phyloP scores from a whole-genome alignment of 2,113 vertebrate genomes.

The Tragelaphus imberbis region DNA sequence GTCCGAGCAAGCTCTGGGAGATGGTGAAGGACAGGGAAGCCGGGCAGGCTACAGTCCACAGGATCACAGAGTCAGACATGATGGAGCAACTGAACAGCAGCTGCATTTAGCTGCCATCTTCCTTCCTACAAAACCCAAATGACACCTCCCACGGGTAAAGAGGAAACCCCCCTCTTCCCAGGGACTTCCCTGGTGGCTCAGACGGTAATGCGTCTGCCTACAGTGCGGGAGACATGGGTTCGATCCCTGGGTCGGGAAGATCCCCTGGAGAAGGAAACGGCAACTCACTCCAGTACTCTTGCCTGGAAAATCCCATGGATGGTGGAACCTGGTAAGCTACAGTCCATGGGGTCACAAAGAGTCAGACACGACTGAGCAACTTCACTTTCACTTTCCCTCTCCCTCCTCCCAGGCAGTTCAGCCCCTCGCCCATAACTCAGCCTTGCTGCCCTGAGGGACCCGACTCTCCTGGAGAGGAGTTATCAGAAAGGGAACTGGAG shows the following conservation, averaged over 20 bases:
- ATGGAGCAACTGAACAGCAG: background rate
- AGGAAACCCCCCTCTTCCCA: background rate
- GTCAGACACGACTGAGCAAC: too few relatives aligned
- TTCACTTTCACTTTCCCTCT: too few relatives aligned
- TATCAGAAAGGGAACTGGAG: background rate
- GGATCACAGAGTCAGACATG: background rate
- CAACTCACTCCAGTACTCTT: too few relatives aligned
- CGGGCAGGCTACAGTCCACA: rapidly evolving
- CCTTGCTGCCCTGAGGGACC: background rate
- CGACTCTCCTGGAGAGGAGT: background rate
- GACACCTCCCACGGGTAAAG: background rate
- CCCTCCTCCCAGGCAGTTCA: background rate
- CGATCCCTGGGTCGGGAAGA: too few relatives aligned
- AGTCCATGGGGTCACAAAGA: too few relatives aligned
- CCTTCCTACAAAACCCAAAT: background rate
- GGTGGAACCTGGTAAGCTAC: too few relatives aligned
- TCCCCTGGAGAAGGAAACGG: too few relatives aligned
- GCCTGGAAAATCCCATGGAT: too few relatives aligned
- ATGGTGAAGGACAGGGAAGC: background rate
- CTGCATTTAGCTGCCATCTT: background rate
- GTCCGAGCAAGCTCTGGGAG: background rate
- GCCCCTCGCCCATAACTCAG: rapidly evolving
- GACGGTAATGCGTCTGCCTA: too few relatives aligned
- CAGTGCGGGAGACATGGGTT: too few relatives aligned
- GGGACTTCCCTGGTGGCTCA: background rate